Evolutionary conservation across 2,888 invertebrate genomes (phyloP), one percentile per base, ranked within the genome.

Genomic region (Synanthedon myopaeformis): DNA sequence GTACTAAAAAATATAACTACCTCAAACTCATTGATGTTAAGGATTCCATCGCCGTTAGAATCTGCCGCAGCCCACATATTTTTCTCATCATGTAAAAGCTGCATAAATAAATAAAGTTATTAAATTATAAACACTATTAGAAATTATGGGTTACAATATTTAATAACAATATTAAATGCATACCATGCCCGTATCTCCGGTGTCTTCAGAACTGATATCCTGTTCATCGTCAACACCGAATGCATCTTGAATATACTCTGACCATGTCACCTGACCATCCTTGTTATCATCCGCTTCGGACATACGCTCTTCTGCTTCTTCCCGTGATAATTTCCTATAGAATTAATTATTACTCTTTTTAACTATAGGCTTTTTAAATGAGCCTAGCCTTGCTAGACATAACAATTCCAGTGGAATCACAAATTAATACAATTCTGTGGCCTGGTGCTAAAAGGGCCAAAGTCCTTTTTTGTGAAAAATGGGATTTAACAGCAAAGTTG

Each of bases 11-110:
- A 35, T 35, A 35, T 35, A 35, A 28, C 48, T 28, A 82, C 85
- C 60, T 93, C 88, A 83, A 96, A 98, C 79, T 99, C 99, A 1
- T 90, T 84, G 2, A 89, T 68, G 65, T 92, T 90, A 52, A 99
- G 87, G 41, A 87, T 76, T 0, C 93, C 94, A 79, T 99, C 96
- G 14, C 91, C 89, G 75, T 98, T 91, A 12, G 79, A 67, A 87
- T 99, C 99, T 0, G 98, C 97, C 3, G 92, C 92, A 52, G 89
- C 79, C 87, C 98, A 99, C 88, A 97, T 93, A 54, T 90, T 89
- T 74, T 93, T 93, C 76, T 99, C 99, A 66, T 97, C 96, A 53
- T 81, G 84, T 8, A 94, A 86, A 59, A 94, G 78, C 89, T 91
- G 69, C 1, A 70, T 12, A 17, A 23, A 12, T 17, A 12, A 19